phyloP scores from a whole-genome alignment of 2,888 invertebrate genomes.

The Cloeon dipterum region DNA sequence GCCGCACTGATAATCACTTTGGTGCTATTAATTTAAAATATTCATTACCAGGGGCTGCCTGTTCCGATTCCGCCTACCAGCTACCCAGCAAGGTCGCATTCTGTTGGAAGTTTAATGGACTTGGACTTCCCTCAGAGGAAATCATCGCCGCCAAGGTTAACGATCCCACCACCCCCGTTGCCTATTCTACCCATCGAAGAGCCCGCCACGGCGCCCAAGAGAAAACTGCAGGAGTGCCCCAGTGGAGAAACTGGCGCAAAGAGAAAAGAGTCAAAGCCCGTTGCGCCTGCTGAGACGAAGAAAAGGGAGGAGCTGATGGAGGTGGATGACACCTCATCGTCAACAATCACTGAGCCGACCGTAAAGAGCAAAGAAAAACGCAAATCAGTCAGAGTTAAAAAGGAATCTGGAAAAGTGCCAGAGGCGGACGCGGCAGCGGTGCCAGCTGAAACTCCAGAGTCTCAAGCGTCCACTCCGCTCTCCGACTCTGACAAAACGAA shows the following conservation, averaged over 20 bases:
- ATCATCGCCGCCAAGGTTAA: not conserved
- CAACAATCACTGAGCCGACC: too few species aligned
- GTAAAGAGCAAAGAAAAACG: slow-evolving; percentile 2
- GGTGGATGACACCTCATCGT: not conserved
- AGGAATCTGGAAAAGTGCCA: slow-evolving; percentile 5
- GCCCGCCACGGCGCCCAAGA: slow-evolving; percentile 33
- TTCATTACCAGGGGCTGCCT: not conserved
- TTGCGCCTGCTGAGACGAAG: slow-evolving; percentile 3
- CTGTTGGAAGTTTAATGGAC: slow-evolving; percentile 51
- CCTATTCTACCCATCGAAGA: slow-evolving; percentile 17
- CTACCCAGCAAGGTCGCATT: slow-evolving; percentile 28
- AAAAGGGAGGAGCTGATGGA: not conserved
- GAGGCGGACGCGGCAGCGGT: not conserved
- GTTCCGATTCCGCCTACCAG: not conserved
- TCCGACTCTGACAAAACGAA: too few species aligned
- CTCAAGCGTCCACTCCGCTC: too few species aligned
- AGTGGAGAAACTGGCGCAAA: slow-evolving; percentile 15
- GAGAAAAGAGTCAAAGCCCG: slow-evolving; percentile 10
- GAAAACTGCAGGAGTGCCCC: slow-evolving; percentile 27
- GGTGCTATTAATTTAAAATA: not conserved
- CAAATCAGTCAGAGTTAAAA: slow-evolving; percentile 3
- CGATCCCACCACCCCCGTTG: not conserved
- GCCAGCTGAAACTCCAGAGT: not conserved
- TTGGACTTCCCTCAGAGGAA: slow-evolving; percentile 19
- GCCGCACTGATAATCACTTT: too few species aligned